Evolutionary conservation across 2,797 vertebrate species (phyloP), one percentile per base, ranked within the genome.

Genomic region (Tangara arthus): DNA sequence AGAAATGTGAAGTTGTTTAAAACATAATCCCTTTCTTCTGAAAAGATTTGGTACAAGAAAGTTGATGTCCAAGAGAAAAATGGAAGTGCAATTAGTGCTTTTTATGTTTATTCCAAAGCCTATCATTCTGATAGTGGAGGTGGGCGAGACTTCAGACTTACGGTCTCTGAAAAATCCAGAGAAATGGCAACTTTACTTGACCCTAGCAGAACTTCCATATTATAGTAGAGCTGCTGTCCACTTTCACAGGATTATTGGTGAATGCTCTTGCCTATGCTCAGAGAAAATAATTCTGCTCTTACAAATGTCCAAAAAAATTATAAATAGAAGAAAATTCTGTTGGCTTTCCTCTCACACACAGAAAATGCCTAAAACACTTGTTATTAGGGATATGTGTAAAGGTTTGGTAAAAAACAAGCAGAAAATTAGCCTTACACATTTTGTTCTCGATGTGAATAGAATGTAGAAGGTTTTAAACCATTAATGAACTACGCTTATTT

Each of bases 11-110:
- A 89, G 69, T 90, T 87, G 35, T 78, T 90, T 83, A 65, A 95
- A 96, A 93, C n/a, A 70, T 57, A 24, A 18, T 83, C 8, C 5
- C 18, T 95, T 97, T 72, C 76, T 95, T 89, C 56, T 87, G 37
- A 79, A 94, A 95, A 78, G 2, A n/a, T 52, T 75, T 87, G 34
- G 16, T 70, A 53, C 59, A 82, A 86, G 57, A 53, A 65, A 76
- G 3, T 12, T 94, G 55, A 71, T 32, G 30, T 35, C 46, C 60
- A 71, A 64, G 64, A 72, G 37, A 88, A 87, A 95, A 87, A 56
- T 2, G 46, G 49, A 82, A 53, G 39, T 14, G 17, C 63, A 82
- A 75, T 81, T 69, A 85, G 17, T 61, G 32, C 3, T 77, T 83
- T 87, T 63, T 27, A 14, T 57, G 30, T 83, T 91, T 92, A 59